These are phyloP conservation scores for Cantharis rustica DNA, from an alignment of 2,888 invertebrate genomes.

Conservation along the genomic window DNA sequence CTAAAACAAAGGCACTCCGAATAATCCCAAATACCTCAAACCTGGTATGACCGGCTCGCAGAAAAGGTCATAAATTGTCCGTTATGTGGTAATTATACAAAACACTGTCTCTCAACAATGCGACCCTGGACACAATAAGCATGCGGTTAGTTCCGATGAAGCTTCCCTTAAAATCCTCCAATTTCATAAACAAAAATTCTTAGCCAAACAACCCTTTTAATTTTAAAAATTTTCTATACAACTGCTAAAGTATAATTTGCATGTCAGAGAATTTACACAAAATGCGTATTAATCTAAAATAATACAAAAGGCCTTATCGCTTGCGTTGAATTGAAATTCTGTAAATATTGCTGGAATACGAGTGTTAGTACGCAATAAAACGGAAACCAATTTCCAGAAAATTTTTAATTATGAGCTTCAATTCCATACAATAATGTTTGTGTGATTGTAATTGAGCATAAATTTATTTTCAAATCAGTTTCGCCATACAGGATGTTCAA, in stretches of 20 bases:
- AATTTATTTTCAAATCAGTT: background rate
- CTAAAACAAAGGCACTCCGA: conserved; percentile 42
- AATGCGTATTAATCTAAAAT: background rate
- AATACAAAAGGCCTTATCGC: background rate
- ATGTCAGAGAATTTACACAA: background rate
- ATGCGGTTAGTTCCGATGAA: conserved; percentile 24
- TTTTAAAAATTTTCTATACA: conserved; percentile 2
- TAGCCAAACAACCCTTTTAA: conserved; percentile 1
- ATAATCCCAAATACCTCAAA: conserved; percentile 47
- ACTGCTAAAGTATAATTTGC: background rate
- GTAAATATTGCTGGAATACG: background rate
- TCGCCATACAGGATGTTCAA: background rate
- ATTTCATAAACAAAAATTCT: conserved; percentile 18
- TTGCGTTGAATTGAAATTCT: background rate
- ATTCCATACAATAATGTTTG: background rate
- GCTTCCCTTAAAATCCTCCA: conserved; percentile 18
- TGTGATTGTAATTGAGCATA: background rate
- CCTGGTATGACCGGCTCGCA: conserved; percentile 42
- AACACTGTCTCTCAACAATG: conserved; percentile 49
- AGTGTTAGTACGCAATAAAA: background rate
- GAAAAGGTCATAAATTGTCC: conserved; percentile 47
- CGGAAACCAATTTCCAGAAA: background rate
- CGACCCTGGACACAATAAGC: conserved; percentile 41
- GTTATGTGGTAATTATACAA: conserved; percentile 52
- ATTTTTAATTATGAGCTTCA: background rate